phyloP scores from a whole-genome alignment of 2,113 vertebrate genomes.

The Zosterops borbonicus region DNA sequence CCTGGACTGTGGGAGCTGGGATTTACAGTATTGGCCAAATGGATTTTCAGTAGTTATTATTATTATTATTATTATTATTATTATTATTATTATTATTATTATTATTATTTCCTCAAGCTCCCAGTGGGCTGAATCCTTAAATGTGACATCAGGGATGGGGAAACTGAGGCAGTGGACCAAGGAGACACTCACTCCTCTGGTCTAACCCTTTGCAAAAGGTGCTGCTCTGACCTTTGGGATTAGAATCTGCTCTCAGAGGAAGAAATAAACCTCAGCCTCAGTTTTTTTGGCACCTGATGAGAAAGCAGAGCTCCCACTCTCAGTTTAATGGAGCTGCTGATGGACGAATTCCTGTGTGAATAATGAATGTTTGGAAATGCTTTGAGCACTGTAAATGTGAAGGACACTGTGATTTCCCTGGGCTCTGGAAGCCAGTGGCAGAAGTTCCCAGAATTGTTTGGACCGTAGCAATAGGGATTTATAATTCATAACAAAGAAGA shows the following conservation, averaged over 20 bases:
- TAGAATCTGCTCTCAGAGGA: background rate
- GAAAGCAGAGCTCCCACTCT: background rate
- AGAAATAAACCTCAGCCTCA: background rate
- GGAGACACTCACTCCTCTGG: rapidly evolving
- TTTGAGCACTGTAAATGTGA: background rate
- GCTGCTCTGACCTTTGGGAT: background rate
- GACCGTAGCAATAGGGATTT: background rate
- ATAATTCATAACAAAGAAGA: constrained; percentile 31
- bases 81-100: too few relatives aligned
- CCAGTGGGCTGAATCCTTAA: background rate
- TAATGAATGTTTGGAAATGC: constrained; percentile 34
- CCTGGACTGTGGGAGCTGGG: background rate
- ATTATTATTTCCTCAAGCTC: background rate
- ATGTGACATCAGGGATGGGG: background rate
- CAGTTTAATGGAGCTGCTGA: background rate
- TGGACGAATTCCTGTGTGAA: background rate
- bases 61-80: too few relatives aligned
- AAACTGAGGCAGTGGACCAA: background rate
- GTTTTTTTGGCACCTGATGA: background rate
- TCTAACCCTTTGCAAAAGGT: background rate
- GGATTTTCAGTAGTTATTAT: background rate
- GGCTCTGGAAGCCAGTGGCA: background rate
- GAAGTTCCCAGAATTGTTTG: constrained; percentile 47
- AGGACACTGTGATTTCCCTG: background rate
- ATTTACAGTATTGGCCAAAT: background rate